These are phyloP conservation scores for Ypsolopha sequella DNA, from an alignment of 2,888 invertebrate genomes.

Conservation along the genomic window DNA sequence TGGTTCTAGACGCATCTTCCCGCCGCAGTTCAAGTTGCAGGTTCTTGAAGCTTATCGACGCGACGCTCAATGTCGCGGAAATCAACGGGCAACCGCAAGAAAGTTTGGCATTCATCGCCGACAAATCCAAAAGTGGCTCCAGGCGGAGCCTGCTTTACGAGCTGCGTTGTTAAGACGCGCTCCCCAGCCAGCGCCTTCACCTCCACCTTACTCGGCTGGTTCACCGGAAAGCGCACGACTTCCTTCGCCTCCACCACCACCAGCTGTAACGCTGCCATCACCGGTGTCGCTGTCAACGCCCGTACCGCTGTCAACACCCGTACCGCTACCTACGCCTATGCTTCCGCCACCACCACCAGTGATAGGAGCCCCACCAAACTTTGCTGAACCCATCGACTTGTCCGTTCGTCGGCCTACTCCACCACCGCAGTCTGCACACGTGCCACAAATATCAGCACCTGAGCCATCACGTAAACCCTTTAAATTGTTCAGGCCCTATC, in stretches of 20 bases:
- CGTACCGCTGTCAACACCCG: constrained; percentile 26
- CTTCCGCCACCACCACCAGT: constrained; percentile 23
- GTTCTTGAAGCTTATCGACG: constrained; percentile 89
- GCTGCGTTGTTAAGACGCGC: constrained; percentile 73
- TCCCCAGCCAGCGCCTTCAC: constrained; percentile 60
- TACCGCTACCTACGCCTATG: constrained; percentile 29
- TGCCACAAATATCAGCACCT: constrained; percentile 26
- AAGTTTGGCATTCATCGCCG: constrained; percentile 92
- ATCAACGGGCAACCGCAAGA: constrained; percentile 89
- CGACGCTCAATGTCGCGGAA: constrained; percentile 89
- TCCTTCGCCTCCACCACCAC: constrained; percentile 41
- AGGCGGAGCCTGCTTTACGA: constrained; percentile 84
- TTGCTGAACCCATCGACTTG: constrained; percentile 34
- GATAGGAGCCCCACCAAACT: constrained; percentile 31
- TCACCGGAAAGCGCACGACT: constrained; percentile 57
- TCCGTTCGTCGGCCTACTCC: constrained; percentile 27
- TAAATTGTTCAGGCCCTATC: constrained; percentile 83
- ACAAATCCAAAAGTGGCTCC: constrained; percentile 93
- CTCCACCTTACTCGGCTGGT: constrained; percentile 53
- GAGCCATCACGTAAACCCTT: constrained; percentile 72
- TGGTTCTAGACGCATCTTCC: constrained; percentile 89
- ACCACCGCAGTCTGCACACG: constrained; percentile 28
- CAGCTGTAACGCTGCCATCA: constrained; percentile 32
- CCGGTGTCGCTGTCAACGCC: constrained; percentile 31
- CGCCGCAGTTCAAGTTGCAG: constrained; percentile 90